Evolutionary conservation across 1,140 invertebrate species (phyloP), one percentile per base, ranked within the genome.

Genomic region (Ptiloglossa arizonensis): DNA sequence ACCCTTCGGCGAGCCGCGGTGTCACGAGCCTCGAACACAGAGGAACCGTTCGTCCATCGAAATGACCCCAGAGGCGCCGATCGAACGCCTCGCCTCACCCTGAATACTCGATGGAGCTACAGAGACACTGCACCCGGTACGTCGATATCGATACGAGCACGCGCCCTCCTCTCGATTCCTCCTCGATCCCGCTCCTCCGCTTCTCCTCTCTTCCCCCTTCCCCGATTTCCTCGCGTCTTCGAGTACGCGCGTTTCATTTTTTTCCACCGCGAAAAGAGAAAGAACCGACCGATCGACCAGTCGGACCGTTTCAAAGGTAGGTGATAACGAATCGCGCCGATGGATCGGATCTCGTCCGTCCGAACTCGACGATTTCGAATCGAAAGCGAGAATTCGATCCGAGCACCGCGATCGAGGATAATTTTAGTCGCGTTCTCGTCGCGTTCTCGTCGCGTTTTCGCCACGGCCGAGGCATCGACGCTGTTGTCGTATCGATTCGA

Each of bases 61-160:
- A 88, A 87, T 86, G 86, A 88, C 75, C 82, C 84, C 78, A 82
- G 84, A 79, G 87, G 84, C 83, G 63, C 82, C 86, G 86, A 87
- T 88, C 87, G 85, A 87, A 82, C 82, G 86, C 86, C 75, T 86
- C 86, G 77, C 77, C 84, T 87, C 78, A 75, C 46, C 60, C 79
- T 79, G 86, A 87, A 87, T 87, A 86, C 75, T 83, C 75, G 76
- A 86, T 83, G 63, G 78, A 85, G 74, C 80, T 83, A 87, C 79
- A 85, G 72, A 79, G 50, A 79, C 66, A 82, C 60, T 60, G 66
- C 68, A 64, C 29, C 41, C 63, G 22, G 32, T 72, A 35, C 76
- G 75, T 76, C 83, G 69, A 73, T 85, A 86, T 86, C 82, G 85
- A 85, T 80, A 85, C 82, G 71, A 82, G 80, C 48, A 81, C 24